Base-by-base conservation (phyloP, 1,140 invertebrate species). In the Drosophila repletoides region DNA sequence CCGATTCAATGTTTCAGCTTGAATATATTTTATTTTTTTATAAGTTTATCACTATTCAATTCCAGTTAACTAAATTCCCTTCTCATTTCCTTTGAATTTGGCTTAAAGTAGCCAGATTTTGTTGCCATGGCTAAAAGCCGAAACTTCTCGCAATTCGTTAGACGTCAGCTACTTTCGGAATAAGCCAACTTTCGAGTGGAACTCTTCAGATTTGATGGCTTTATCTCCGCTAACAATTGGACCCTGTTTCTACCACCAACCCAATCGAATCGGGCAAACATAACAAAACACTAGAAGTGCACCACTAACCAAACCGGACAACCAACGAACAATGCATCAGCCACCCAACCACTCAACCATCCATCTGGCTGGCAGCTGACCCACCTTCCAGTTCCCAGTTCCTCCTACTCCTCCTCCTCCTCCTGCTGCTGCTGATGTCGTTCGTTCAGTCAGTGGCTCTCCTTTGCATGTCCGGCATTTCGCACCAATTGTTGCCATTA, bases 401-500 rank as follows among this genome's bases (percentile, higher is more conserved):
- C 26, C 26, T 10, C 2, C 14, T 14, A 46, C 14, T n/a, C 29
- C 2, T 19, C 6, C 43, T 3, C 10, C 41, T 12, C 10, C 34
- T 28, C 34, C 21, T 28, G 22, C 49, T 24, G 26, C 26, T 56
- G 59, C 52, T 59, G 46, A 31, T 66, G 76, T 63, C 71, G 48
- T 31, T 56, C 64, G 36, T 69, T 72, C 63, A 58, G 38, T 48
- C n/a, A n/a, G n/a, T n/a, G n/a, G 46, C 51, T 46, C 46, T 49
- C 66, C 59, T 77, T 86, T 65, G 75, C 75, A 86, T 86, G 80
- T 86, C 80, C 80, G 81, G 81, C 72, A 84, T 84, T 81, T 84
- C 80, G 72, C 80, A 86, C 80, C 80, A 86, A 86, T 86, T 86
- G 80, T 81, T 72, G 64, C 80, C 80, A 86, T 86, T 80, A 80